A percentile compares a stretch with the other conserved stretches of the same genome.
Conservation (phyloP, 2,113 vertebrate species). For the Gymnobelideus leadbeateri region DNA sequence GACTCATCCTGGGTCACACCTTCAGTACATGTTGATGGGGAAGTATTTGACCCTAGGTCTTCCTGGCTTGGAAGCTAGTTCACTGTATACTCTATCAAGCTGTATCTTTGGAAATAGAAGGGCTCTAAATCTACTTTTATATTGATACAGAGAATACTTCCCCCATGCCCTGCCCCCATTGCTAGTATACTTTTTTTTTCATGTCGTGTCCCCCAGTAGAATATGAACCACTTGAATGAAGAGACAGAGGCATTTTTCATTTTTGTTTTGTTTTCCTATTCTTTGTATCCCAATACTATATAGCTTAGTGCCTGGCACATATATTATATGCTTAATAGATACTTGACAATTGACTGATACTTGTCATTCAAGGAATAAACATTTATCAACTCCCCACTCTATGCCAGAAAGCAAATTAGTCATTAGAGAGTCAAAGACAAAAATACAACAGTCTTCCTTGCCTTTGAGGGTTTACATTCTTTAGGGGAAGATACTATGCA, state of each 20-base stretch:
- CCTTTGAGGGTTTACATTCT: not conserved
- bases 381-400: not conserved
- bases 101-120: not conserved
- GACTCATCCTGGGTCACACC: not conserved
- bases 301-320: not conserved
- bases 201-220: no score
- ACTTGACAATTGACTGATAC: not conserved
- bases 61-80: not conserved
- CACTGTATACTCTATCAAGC: not conserved
- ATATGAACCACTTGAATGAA: no score
- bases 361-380: not conserved
- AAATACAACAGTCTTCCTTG: not conserved
- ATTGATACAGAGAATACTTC: not conserved
- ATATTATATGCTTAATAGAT: not conserved
- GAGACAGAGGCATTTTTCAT: no score
- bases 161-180: not conserved
- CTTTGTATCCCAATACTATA: not conserved
- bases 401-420: not conserved
- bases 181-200: not conserved
- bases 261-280: no score
- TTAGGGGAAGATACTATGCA: not conserved
- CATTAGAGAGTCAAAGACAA: not conserved
- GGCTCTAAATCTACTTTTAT: not conserved
- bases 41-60: not conserved
- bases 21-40: not conserved